Evolutionary conservation across 2,113 vertebrate genomes (phyloP).

Genomic region (Hemibagrus wyckioides): DNA sequence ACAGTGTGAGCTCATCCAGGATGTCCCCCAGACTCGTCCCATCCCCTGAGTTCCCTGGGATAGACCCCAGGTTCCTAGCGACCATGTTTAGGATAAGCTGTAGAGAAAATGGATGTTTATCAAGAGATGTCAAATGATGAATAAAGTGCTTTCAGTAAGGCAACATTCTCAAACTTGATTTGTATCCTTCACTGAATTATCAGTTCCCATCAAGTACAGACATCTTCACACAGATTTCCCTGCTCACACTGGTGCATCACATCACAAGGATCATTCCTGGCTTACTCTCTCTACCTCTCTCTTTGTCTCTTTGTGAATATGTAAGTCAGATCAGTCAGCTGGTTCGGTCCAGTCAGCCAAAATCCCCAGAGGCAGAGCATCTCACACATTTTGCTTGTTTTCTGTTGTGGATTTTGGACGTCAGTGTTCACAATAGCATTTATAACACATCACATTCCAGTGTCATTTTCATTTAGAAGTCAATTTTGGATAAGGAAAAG

Average conservation of each 20-base stretch:
- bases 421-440: too few relatives aligned
- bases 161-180: neutral
- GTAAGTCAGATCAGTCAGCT: neutral
- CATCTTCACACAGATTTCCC: neutral
- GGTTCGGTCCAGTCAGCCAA: conserved; percentile 9
- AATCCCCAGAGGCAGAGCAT: neutral
- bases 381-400: conserved; percentile 1
- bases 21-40: too few relatives aligned
- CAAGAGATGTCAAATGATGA: neutral
- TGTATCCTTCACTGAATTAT: neutral
- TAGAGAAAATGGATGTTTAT: neutral
- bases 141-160: neutral
- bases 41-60: too few relatives aligned
- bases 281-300: neutral
- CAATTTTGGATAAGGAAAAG: neutral
- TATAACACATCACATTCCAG: neutral
- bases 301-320: neutral
- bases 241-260: neutral
- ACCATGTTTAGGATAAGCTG: too few relatives aligned
- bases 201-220: neutral
- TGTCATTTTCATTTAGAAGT: neutral
- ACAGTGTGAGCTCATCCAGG: too few relatives aligned
- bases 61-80: too few relatives aligned
- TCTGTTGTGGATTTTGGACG: conserved; percentile 3
- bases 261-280: neutral